A percentile compares a stretch with the other conserved stretches of the same genome.
Evolutionary conservation across 2,113 vertebrate species (phyloP).

Genomic region (Nibea coibor): DNA sequence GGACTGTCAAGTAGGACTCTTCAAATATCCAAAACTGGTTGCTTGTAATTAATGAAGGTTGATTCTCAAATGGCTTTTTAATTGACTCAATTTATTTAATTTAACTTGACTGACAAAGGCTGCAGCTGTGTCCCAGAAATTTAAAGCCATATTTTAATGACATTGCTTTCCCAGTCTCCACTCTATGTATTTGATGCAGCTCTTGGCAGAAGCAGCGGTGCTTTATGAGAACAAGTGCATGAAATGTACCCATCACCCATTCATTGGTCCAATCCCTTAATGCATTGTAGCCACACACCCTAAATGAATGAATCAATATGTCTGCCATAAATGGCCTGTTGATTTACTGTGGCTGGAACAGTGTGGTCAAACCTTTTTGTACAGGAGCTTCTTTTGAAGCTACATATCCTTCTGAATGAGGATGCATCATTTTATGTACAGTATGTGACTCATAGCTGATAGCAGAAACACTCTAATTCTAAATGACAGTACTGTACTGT

Average conservation of each 20-base stretch:
- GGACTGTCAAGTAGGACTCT: not conserved
- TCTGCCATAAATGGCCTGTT: slow-evolving; percentile 13
- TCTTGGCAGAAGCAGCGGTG: not conserved
- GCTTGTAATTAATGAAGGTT: not conserved
- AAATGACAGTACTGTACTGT: not conserved
- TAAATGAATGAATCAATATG: slow-evolving; percentile 46
- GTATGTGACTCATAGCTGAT: not conserved
- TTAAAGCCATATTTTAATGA: slow-evolving; percentile 8
- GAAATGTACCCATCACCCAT: not conserved
- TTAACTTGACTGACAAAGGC: slow-evolving; percentile 15
- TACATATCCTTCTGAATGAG: not conserved
- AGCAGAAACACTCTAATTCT: not conserved
- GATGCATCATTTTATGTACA: no score
- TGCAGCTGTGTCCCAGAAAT: slow-evolving; percentile 14
- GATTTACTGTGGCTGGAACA: slow-evolving; percentile 26
- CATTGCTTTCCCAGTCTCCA: not conserved
- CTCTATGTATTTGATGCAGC: slow-evolving; percentile 15
- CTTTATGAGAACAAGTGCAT: slow-evolving; percentile 19
- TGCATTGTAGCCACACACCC: slow-evolving; percentile 31
- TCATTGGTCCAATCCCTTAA: slow-evolving; percentile 31
- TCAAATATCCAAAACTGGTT: not conserved
- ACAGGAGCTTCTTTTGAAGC: not conserved
- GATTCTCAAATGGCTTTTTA: slow-evolving; percentile 10
- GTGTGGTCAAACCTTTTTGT: slow-evolving; percentile 7
- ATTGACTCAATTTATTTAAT: not conserved